Base-by-base conservation (phyloP, 2,113 vertebrate genomes). In the Cepphus grylle region DNA sequence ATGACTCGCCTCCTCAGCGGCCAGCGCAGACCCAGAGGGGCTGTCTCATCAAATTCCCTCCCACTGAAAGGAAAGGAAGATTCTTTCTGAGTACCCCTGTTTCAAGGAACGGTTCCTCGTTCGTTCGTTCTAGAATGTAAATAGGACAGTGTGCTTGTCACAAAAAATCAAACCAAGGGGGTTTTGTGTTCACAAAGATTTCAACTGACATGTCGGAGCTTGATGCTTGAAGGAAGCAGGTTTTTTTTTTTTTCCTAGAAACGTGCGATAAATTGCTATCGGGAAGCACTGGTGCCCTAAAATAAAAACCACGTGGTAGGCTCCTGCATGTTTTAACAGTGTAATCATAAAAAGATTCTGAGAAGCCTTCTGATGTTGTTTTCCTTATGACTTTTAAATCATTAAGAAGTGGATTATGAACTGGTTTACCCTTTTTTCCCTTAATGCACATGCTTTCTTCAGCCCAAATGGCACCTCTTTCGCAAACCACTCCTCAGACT, bases 401-500 rank as follows among this genome's bases (percentile, higher is more conserved):
- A 55, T 85, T 92, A 93, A 11, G 10, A 40, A 23, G 47, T 77
- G 62, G 63, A 69, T 94, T 83, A 88, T n/a, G 65, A 88, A 87
- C 58, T 34, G 29, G 17, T 70, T 70, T 74, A 43, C 22, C 36
- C 7, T 56, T 78, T 84, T 73, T 34, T 38, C 34, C n/a, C 43
- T 70, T 95, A 95, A 93, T 65, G 93, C 70, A 82, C 50, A 69
- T 21, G 47, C 71, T 90, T 94, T 89, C 78, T 78, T n/a, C 66
- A 82, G 81, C 70, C 63, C 49, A 70, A 73, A 80, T 34, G 22
- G 32, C 81, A 58, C 73, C 53, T 65, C 40, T 63, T 71, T 94
- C 94, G 82, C 45, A 91, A 81, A 53, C 70, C 14, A 1, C 74
- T 89, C 53, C 66, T 84, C 62, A 61, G 78, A 36, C 42, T 36